Percentiles rank a stretch among this genome's conserved stretches.
These are phyloP conservation scores for Melanotaenia trifasciata DNA, from an alignment of 2,797 vertebrate species.

Conservation along the genomic window DNA sequence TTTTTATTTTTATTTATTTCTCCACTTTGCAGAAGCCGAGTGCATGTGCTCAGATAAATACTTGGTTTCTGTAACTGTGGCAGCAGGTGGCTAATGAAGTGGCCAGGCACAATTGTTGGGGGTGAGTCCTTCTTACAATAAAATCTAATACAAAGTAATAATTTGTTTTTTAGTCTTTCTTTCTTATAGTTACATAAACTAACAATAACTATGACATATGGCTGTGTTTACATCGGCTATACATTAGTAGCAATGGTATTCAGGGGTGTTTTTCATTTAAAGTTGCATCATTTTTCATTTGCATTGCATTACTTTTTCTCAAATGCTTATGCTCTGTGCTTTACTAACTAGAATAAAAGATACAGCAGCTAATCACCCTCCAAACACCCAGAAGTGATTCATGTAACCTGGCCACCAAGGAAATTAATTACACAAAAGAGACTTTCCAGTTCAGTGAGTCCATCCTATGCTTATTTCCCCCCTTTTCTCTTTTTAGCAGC, in stretches of 20 bases:
- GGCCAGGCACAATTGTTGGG: too few relatives aligned
- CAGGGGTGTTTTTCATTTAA: not conserved
- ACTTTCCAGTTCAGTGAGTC: constrained; percentile 38
- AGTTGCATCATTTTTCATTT: not conserved
- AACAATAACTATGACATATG: not conserved
- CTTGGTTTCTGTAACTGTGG: not conserved
- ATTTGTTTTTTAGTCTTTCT: not conserved
- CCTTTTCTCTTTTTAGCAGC: constrained; percentile 36
- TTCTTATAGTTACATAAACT: not conserved
- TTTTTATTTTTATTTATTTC: not conserved
- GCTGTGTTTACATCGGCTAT: not conserved
- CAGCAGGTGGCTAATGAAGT: not conserved
- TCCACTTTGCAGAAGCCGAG: not conserved
- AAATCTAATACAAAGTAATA: not conserved
- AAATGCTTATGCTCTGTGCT: not conserved
- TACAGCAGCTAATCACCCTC: constrained; percentile 9
- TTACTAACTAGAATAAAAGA: constrained; percentile 7
- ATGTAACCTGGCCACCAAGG: constrained; percentile 44
- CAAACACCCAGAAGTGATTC: not conserved
- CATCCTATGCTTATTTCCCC: not conserved
- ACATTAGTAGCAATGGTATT: too few relatives aligned
- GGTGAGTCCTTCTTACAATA: too few relatives aligned
- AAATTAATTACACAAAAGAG: constrained; percentile 51
- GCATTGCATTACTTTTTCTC: not conserved
- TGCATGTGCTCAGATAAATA: not conserved